Evolutionary conservation across 2,113 vertebrate species (phyloP).

Genomic region (Hippocampus comes): DNA sequence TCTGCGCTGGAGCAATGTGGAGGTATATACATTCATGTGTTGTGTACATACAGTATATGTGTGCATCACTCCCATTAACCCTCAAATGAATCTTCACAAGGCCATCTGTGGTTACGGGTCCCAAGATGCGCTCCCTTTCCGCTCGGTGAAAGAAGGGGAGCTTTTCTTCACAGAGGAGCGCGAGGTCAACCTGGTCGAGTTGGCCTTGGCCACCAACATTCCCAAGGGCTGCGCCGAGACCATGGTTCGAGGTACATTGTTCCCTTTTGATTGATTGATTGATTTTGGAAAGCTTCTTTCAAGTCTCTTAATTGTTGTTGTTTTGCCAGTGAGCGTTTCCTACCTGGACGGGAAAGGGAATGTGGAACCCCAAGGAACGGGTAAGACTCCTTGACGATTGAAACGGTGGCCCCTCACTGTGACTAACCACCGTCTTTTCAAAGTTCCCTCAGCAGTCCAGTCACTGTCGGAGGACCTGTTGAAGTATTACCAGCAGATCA

Average conservation of each 20-base stretch:
- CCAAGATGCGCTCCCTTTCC: constrained; percentile 80
- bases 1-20: constrained; percentile 87
- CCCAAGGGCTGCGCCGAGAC: constrained; percentile 88
- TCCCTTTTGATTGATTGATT: no score
- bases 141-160: constrained; percentile 81
- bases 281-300: no score
- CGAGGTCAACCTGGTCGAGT: constrained; percentile 86
- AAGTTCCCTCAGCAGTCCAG: constrained; percentile 86
- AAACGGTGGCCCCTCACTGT: background rate
- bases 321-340: constrained; percentile 79
- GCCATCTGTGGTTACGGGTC: constrained; percentile 82
- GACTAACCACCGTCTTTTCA: background rate
- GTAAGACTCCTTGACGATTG: constrained; percentile 48
- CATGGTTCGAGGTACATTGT: constrained; percentile 76
- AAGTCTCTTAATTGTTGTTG: constrained; percentile 14
- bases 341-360: constrained; percentile 90
- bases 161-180: constrained; percentile 85
- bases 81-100: constrained; percentile 47
- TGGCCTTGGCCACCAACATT: constrained; percentile 86
- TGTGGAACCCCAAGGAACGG: constrained; percentile 83
- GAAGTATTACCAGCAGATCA: constrained; percentile 92
- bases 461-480: constrained; percentile 84
- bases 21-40: constrained; percentile 62
- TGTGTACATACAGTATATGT: background rate
- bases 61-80: background rate